Percentiles rank a stretch among this genome's conserved stretches.
Conservation (phyloP, 2,888 invertebrate genomes). For the Epistrophe eligans region DNA sequence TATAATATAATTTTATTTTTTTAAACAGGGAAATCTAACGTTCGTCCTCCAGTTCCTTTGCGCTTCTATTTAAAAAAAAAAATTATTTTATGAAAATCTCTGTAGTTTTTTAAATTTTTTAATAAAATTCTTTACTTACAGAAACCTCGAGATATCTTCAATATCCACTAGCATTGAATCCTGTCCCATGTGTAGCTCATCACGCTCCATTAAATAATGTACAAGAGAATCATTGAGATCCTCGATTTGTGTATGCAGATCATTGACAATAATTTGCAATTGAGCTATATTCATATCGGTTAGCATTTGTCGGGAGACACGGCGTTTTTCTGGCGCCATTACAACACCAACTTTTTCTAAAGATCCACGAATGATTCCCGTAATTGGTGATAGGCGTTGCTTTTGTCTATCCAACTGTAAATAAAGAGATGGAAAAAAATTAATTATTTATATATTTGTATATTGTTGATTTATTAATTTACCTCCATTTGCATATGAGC, state of each 20-base stretch:
- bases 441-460: background rate
- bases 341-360: constrained; percentile 93
- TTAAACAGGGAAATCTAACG: constrained; percentile 37
- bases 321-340: constrained; percentile 92
- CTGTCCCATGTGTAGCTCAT: constrained; percentile 98
- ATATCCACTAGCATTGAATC: constrained; percentile 99
- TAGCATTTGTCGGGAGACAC: constrained; percentile 92
- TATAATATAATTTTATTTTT: background rate
- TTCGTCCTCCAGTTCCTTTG: constrained; percentile 70
- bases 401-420: constrained; percentile 87
- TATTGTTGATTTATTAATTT: constrained; percentile 66
- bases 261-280: constrained; percentile 95
- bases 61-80: constrained; percentile 46
- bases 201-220: constrained; percentile 94
- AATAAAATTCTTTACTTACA: constrained; percentile 86
- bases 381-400: constrained; percentile 91
- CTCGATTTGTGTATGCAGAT: constrained; percentile 97
- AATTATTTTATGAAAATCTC: background rate
- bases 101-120: too few relatives aligned
- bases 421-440: background rate
- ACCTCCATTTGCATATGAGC: constrained; percentile 96
- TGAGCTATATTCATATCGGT: constrained; percentile 97
- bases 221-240: constrained; percentile 95
- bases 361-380: constrained; percentile 92
- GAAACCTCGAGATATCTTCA: constrained; percentile 95